Evolutionary conservation across 2,888 invertebrate genomes (phyloP), one percentile per base, ranked within the genome.

Genomic region (Drosophila antonietae): DNA sequence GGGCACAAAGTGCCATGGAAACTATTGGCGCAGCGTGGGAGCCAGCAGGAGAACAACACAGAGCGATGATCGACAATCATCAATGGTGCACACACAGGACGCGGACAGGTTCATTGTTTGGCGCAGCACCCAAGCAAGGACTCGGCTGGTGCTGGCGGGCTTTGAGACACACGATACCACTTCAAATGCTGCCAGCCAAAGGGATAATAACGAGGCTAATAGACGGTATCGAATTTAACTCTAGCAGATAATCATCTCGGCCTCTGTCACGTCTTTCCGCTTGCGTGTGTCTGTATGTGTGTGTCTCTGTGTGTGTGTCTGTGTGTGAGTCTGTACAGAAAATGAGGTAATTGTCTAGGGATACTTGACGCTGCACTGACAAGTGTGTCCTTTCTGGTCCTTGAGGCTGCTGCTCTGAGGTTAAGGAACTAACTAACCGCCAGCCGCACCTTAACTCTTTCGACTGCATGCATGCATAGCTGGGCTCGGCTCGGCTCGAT

Each of bases 141-240:
- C 18, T 28, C n/a, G 20, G 53, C 53, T 57, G 66, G 69, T 69
- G 62, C 57, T 78, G 69, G 41, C 67, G 68, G 64, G 64, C 80
- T 80, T 88, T 81, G 84, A 81, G 90, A 83, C 82, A 91, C 84
- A 81, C 83, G 91, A 91, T 89, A 91, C 89, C 81, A 90, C 91
- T 90, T 91, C 91, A 91, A 90, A 91, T 86, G 77, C 61, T 64
- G 53, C 28, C 68, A 62, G 58, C 46, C 56, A 81, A 84, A 81
- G 82, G 83, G 90, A 90, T 90, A 90, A 90, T 82, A 89, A 86
- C 87, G 83, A 85, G 85, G 91, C 91, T 91, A 91, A 91, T 91
- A 91, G 91, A 90, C 83, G 90, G 91, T 91, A 91, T 91, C 91
- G 83, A 91, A 91, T 91, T 91, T 81, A 89, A 90, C 90, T 87